Evolutionary conservation across 2,888 invertebrate genomes (phyloP), one percentile per base, ranked within the genome.

Genomic region (Hydrotaea cyrtoneurina): DNA sequence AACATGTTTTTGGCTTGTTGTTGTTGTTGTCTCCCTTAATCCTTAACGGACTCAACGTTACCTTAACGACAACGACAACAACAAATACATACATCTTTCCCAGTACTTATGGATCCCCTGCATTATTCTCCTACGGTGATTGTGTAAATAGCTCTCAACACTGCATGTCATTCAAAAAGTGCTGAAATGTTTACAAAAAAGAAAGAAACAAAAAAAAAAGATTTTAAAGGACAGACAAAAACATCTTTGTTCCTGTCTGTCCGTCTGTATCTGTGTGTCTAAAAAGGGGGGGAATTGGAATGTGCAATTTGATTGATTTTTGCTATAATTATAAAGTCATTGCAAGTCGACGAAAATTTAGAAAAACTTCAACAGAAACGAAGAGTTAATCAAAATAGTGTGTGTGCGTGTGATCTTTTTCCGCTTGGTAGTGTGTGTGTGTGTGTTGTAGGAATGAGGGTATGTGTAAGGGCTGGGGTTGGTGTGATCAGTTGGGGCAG

Each of bases 241-340:
- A 66, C 15, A 19, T 59, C 3, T 43, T 7, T 19, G 39, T 13
- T 26, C 39, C 17, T 59, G 15, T 75, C 31, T 46, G 23, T 13
- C 15, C 21, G n/a, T 43, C 19, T 36, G 15, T 11, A 36, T 66
- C 66, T 66, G 3, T n/a, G 3, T 69, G 50, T 66, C 46, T 26
- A n/a, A n/a, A n/a, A n/a, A n/a, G 3, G 21, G 21, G 64, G 66
- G 66, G 57, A 71, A 55, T 66, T 66, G 53, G 53, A 57, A 71
- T 78, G 66, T 81, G 21, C 72, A 57, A 59, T 85, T 79, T 85
- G 84, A 85, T 85, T 85, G 82, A 85, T 85, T 82, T 79, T 73
- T 74, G 78, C 76, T 85, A 82, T 85, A 85, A 85, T 85, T 85
- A 85, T 82, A 77, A 77, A 85, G 84, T 85, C 84, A 82, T 82